A percentile compares a stretch with the other conserved stretches of the same genome.
Conservation (phyloP, 2,888 invertebrate species). For the Sialis lutaria region DNA sequence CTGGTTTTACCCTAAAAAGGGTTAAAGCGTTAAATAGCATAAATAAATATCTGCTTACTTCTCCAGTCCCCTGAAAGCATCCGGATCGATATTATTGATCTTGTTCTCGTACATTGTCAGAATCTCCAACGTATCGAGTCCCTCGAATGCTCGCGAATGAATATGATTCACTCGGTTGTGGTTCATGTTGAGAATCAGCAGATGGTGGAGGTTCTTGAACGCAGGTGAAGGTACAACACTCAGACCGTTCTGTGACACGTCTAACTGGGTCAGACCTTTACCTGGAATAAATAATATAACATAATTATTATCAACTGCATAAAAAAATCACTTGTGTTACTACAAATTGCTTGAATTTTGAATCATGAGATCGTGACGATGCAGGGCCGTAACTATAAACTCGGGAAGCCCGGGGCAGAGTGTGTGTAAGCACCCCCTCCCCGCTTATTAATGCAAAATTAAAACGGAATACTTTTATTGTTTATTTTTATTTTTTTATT, state of each 20-base stretch:
- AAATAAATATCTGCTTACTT: constrained; percentile 52
- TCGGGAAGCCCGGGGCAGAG: too few relatives aligned
- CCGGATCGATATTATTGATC: constrained; percentile 58
- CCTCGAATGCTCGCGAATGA: constrained; percentile 68
- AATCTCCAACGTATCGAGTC: constrained; percentile 72
- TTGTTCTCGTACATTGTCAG: constrained; percentile 76
- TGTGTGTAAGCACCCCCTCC: too few relatives aligned
- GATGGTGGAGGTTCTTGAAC: constrained; percentile 60
- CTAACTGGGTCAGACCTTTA: constrained; percentile 72
- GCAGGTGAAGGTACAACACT: constrained; percentile 65
- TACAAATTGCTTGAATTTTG: too few relatives aligned
- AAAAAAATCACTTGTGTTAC: constrained; percentile 1
- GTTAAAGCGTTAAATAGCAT: too few relatives aligned
- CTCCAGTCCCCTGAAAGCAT: constrained; percentile 73
- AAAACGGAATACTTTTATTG: too few relatives aligned
- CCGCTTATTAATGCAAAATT: too few relatives aligned
- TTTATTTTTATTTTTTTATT: too few relatives aligned
- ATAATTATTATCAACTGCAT: too few relatives aligned
- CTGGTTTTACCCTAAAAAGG: too few relatives aligned
- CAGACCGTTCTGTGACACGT: constrained; percentile 73
- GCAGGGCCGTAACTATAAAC: too few relatives aligned
- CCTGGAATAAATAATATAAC: constrained; percentile 31
- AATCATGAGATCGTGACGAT: too few relatives aligned
- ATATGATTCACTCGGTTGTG: constrained; percentile 68
- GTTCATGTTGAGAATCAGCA: constrained; percentile 77